Conservation (phyloP, 2,888 invertebrate species). For the Plutella xylostella region DNA sequence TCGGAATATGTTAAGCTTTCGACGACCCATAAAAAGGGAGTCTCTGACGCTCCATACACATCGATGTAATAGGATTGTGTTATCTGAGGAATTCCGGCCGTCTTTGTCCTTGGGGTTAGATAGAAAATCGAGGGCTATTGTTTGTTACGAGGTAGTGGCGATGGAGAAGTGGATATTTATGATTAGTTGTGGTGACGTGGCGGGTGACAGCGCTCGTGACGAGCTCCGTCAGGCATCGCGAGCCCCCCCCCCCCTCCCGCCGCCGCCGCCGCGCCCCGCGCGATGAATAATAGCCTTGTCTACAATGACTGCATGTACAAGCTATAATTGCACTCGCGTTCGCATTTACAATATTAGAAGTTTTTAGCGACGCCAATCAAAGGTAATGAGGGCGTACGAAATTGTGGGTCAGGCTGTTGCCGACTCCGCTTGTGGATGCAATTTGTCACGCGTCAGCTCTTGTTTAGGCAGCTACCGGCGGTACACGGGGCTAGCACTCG, state of each 20-base stretch:
- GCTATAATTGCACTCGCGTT: slow-evolving; percentile 7
- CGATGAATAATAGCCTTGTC: slow-evolving; percentile 9
- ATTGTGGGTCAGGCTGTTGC: not conserved
- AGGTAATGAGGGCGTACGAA: not conserved
- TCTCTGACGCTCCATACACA: too few relatives aligned
- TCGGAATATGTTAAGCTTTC: too few relatives aligned
- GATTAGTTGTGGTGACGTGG: slow-evolving; percentile 1
- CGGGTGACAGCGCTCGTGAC: not conserved
- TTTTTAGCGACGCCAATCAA: not conserved
- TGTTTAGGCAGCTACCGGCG: too few relatives aligned
- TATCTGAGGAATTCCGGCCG: too few relatives aligned
- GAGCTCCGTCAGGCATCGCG: not conserved
- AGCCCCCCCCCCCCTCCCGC: not conserved
- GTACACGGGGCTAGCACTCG: too few relatives aligned
- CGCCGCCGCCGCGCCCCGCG: not conserved
- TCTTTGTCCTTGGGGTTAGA: too few relatives aligned
- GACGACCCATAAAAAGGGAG: too few relatives aligned
- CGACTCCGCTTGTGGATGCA: too few relatives aligned
- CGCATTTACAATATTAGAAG: not conserved
- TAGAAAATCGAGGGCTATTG: too few relatives aligned
- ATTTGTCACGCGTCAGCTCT: too few relatives aligned
- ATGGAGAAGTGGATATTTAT: not conserved
- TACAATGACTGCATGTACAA: slow-evolving; percentile 8
- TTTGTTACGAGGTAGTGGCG: too few relatives aligned
- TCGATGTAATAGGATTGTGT: too few relatives aligned